Base-by-base conservation (phyloP, 2,113 vertebrate genomes). In the Hucho hucho region DNA sequence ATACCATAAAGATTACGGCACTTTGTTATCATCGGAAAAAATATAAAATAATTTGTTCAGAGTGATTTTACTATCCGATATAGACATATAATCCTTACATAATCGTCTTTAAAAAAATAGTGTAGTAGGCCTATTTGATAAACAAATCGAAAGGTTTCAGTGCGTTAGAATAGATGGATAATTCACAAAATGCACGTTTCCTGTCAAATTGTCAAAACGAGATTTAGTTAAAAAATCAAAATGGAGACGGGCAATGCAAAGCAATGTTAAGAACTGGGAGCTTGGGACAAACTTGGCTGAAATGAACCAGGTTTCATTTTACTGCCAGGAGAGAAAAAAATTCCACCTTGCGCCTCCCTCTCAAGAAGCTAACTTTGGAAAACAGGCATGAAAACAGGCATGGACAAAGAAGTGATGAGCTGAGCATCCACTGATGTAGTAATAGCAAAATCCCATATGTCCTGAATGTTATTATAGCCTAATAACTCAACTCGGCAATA, bases 271-370 rank as follows among this genome's bases (percentile, higher is more conserved):
- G 81, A 83, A 81, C 88, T 84, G 84, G 69, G 76, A 82, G 71
- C 84, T 78, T 66, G 20, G 78, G 81, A 87, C 79, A 82, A 65
- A 83, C 73, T 81, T 74, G 81, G 80, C 82, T 85, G 76, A 88
- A 82, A 73, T 84, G 84, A 86, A 69, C 71, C 77, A 82, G 91
- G 92, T 93, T 81, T 94, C 93, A 89, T 76, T 85, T 94, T 93
- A 91, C 92, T 53, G 84, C 72, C 70, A 70, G 83, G 78, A 81
- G 77, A 80, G 81, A 82, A 69, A 75, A 72, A 87, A 87, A 73
- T 79, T 76, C 70, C 74, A 63, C 67, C 76, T 73, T 84, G 89
- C 81, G 65, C 87, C 87, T 87, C 87, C 90, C 75, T 87, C 84
- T 64, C 22, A 64, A 16, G 67, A 64, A 12, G 67, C 20, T 24